Evolutionary conservation across 2,797 vertebrate genomes (phyloP).

Genomic region (Euphonia xanthogaster): DNA sequence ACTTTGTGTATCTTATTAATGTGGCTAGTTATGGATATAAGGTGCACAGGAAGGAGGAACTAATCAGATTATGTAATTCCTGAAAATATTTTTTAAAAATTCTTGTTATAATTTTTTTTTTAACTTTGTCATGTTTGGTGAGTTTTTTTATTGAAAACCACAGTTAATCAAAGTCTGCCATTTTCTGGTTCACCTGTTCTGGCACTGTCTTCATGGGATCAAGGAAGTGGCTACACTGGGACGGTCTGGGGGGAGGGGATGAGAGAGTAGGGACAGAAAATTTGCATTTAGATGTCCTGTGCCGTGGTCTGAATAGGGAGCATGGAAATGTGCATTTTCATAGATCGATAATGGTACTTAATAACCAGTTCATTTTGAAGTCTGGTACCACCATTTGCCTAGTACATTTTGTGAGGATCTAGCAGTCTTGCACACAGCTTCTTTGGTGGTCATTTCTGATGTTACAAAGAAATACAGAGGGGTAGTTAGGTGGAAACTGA

Average conservation of each 20-base stretch:
- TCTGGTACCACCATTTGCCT: not conserved
- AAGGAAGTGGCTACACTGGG: not conserved
- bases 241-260: fast-evolving
- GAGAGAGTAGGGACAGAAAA: not conserved
- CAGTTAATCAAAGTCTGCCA: not conserved
- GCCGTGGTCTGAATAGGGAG: not conserved
- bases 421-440: not conserved
- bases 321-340: not conserved
- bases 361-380: not conserved
- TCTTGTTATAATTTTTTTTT: not conserved
- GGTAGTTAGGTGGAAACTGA: not conserved
- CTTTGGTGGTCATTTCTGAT: not conserved
- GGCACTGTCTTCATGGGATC: not conserved
- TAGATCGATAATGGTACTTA: fast-evolving
- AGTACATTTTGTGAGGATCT: not conserved
- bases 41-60: not conserved
- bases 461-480: not conserved
- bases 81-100: not conserved
- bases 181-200: not conserved
- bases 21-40: not conserved
- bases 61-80: not conserved
- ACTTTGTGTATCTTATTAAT: not conserved
- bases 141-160: not conserved
- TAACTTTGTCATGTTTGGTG: not conserved
- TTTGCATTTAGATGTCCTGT: not conserved